Evolutionary conservation across 2,797 vertebrate species (phyloP), one percentile per base, ranked within the genome.

Genomic region (Pangasius larnaudii): DNA sequence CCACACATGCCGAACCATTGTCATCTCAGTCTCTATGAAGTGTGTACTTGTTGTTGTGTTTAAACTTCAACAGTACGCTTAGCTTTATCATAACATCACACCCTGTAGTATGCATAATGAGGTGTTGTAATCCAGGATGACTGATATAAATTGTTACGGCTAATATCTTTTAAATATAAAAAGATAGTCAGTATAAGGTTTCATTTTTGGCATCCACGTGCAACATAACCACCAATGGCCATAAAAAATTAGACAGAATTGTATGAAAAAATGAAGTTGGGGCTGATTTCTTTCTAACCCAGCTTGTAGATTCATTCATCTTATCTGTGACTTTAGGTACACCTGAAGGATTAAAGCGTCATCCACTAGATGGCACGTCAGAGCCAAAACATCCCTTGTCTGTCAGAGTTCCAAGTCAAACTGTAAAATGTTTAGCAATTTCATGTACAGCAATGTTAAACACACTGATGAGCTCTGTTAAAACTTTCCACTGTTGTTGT

Each of bases 1-100:
- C 19, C 63, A 72, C 39, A 27, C 36, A 72, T n/a, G 75, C 84
- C 63, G 49, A 69, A 39, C 9, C 27, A 85, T 85, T 85, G 8
- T 39, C 42, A 22, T 75, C 19, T 56, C 16, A n/a, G 67, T 46
- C 77, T 71, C 11, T 58, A 87, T 87, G 46, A 71, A 72, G 51
- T 30, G 19, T 19, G 5, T 19, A 59, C 33, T 80, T 13, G 33
- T 13, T 59, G 33, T 79, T 1, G 30, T 39, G 11, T 59, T 80
- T 80, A 59, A 78, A 22, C 10, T 11, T 36, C 33, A 46, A 53
- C 63, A 30, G 16, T 69, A 69, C 2, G 13, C 24, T 30, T n/a
- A 18, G 14, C n/a, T 19, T 49, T 30, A 58, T 46, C 27, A 24
- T 59, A 56, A 36, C 30, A 71, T 33, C 42, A 63, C 56, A 83